Evolutionary conservation across 2,888 invertebrate genomes (phyloP).

Genomic region (Thalpophila matura): DNA sequence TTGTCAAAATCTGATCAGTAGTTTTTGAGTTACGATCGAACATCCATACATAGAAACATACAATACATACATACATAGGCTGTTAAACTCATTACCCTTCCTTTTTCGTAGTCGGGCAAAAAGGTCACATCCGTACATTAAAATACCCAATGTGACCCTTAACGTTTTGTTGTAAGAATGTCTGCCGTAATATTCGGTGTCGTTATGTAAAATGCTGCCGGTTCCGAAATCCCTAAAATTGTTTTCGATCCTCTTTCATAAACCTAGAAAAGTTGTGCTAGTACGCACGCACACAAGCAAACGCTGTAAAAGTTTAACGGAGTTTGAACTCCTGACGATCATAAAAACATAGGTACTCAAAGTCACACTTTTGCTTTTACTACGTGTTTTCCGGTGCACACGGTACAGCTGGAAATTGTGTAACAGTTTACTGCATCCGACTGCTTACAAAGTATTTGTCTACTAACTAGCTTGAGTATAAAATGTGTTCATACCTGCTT

Average conservation of each 20-base stretch:
- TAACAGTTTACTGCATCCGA: constrained; percentile 26
- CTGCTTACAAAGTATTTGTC: constrained; percentile 9
- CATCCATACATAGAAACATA: too few species aligned
- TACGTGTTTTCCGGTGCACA: constrained; percentile 14
- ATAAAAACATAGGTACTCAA: constrained; percentile 31
- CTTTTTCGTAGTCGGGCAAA: too few species aligned
- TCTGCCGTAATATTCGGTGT: constrained; percentile 9
- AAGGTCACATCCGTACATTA: constrained; percentile 37
- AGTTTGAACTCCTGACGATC: constrained; percentile 25
- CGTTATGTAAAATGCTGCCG: constrained; percentile 6
- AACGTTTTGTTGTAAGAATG: constrained; percentile 26
- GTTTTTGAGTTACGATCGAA: too few species aligned
- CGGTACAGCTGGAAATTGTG: background rate
- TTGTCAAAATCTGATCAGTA: too few species aligned
- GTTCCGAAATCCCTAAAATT: constrained; percentile 6
- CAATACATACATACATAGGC: too few species aligned
- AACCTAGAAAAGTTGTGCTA: background rate
- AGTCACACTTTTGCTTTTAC: constrained; percentile 17
- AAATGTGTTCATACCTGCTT: constrained; percentile 91
- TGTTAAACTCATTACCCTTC: too few species aligned
- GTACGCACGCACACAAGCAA: constrained; percentile 9
- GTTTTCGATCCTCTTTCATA: constrained; percentile 29
- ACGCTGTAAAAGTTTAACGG: constrained; percentile 14
- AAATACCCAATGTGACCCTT: constrained; percentile 26
- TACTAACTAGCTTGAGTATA: background rate